Evolutionary conservation across 2,888 invertebrate species (phyloP).

Genomic region (Monochamus alternatus): DNA sequence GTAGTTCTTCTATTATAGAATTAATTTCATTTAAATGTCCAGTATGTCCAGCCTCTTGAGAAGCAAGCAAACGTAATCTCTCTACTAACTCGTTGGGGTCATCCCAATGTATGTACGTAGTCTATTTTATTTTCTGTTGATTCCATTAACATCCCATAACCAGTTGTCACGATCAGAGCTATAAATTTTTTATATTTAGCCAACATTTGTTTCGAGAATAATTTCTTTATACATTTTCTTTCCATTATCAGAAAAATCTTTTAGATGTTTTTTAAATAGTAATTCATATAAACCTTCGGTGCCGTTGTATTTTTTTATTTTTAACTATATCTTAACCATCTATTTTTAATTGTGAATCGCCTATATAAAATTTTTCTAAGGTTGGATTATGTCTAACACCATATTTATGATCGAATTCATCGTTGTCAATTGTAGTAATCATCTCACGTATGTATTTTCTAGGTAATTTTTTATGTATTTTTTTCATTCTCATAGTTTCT

Average conservation of each 20-base stretch:
- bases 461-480: constrained; percentile 6
- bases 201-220: constrained; percentile 19
- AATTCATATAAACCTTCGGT: constrained; percentile 6
- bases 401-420: constrained; percentile 23
- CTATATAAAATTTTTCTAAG: constrained; percentile 22
- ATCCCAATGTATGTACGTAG: constrained; percentile 50
- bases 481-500: no score
- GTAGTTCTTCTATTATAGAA: constrained; percentile 62
- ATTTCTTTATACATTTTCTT: neutral
- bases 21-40: constrained; percentile 63
- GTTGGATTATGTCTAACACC: constrained; percentile 26
- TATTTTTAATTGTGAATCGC: constrained; percentile 7
- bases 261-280: neutral
- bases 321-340: constrained; percentile 16
- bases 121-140: constrained; percentile 31
- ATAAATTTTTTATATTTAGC: no score
- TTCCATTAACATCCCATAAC: neutral
- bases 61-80: no score
- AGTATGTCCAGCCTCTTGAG: constrained; percentile 58
- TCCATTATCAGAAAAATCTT: neutral
- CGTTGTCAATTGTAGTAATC: no score
- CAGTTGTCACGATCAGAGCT: no score
- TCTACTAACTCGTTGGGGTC: no score
- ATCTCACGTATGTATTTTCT: constrained; percentile 1
- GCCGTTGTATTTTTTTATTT: constrained; percentile 20